Evolutionary conservation across 1,140 invertebrate species (phyloP), one percentile per base, ranked within the genome.

Genomic region (Orussus abietinus): DNA sequence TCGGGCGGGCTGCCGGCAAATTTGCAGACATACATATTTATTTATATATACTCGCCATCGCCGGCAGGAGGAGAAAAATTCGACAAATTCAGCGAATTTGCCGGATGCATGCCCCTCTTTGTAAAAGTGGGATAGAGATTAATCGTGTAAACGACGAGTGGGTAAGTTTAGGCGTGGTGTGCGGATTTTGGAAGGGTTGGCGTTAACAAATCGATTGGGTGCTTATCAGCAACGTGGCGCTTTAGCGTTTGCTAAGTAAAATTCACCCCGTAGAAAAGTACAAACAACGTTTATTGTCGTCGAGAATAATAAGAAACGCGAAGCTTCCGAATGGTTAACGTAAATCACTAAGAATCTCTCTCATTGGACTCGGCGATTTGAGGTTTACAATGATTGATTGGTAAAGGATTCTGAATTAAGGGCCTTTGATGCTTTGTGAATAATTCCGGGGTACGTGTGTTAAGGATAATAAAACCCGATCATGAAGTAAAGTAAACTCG

Each of bases 271-370:
- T 64, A 64, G 43, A 61, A 61, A 62, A 57, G 48, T 63, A 64
- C 45, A 63, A 62, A 63, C 30, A 51, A 63, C 33, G 30, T 48
- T 65, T 63, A 66, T 66, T 66, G 60, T 63, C 58, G 35, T 56
- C 53, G 42, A 15, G 38, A 59, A 63, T 53, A 52, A 57, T 52
- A 57, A 63, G 36, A 38, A 54, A 35, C 33, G 32, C 13, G 25
- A 11, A 36, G 6, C 20, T n/a, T n/a, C n/a, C n/a, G n/a, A n/a
- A n/a, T n/a, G n/a, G n/a, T n/a, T n/a, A n/a, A n/a, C n/a, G n/a
- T n/a, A n/a, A n/a, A n/a, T n/a, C n/a, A n/a, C n/a, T n/a, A n/a
- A n/a, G n/a, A n/a, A n/a, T n/a, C n/a, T n/a, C n/a, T n/a, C n/a
- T n/a, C n/a, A n/a, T n/a, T n/a, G n/a, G n/a, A n/a, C n/a, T n/a